Evolutionary conservation across 2,797 vertebrate genomes (phyloP), one percentile per base, ranked within the genome.

Genomic region (Urocyon cinereoargenteus): DNA sequence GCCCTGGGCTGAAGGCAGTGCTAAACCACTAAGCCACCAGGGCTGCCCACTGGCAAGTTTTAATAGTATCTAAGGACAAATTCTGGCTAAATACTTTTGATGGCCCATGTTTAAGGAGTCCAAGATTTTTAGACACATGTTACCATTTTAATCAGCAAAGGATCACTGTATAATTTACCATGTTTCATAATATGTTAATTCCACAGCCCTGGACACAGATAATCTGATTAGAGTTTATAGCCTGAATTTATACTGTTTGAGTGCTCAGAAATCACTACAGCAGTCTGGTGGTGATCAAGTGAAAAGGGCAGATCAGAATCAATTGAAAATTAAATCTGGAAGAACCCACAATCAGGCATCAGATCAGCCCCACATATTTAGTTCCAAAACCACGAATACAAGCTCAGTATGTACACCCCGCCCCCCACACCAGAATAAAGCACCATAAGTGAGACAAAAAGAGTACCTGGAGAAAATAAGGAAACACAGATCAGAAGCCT

Each of bases 121-220:
- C 1, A 73, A 77, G 4, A 84, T 3, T 36, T 82, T 62, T 18
- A 85, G 22, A 81, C 6, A 79, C 2, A 72, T 77, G 55, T 95
- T 12, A 49, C 45, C 36, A 84, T 84, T 93, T 93, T 85, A 59
- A 77, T 92, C 14, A 88, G 36, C 15, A 93, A 82, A 94, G 19
- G 2, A 77, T 34, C 24, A 40, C 36, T 57, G 15, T 66, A 40
- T 59, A 90, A 11, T 55, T 73, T 88, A 86, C 6, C 5, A 68
- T 22, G 40, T 64, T 90, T 89, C 1, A 79, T 75, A 81, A 31
- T 75, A 36, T 53, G 22, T 26, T 59, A 87, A 81, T 1, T 51
- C 15, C 4, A 75, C 3, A 86, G 13, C 3, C 78, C 13, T 90
- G n/a, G 14, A 78, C 10, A 85, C 7, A 84, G 12, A 11, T 22